Percentiles rank a stretch among this genome's conserved stretches.
These are phyloP conservation scores for Tetraodon nigroviridis DNA, from an alignment of 2,113 vertebrate species.

Conservation along the genomic window DNA sequence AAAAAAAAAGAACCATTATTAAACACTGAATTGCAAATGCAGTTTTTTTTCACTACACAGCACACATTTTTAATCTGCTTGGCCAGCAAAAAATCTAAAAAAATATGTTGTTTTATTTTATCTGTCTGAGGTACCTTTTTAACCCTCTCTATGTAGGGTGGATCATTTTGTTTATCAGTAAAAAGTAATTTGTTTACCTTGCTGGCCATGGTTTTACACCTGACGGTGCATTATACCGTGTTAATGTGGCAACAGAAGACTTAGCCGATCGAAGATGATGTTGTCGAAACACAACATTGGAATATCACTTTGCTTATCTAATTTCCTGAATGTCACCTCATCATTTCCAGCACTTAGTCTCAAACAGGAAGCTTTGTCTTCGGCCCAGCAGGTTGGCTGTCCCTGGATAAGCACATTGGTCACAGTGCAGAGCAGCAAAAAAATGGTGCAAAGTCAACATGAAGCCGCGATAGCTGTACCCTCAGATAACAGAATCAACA, in stretches of 20 bases:
- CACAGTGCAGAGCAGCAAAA: constrained; percentile 27
- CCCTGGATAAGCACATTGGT: constrained; percentile 42
- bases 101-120: no score
- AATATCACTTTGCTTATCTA: constrained; percentile 39
- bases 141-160: no score
- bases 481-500: constrained; percentile 23
- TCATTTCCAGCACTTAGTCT: constrained; percentile 16
- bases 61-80: no score
- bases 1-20: background rate
- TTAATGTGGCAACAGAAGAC: constrained; percentile 6
- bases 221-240: background rate
- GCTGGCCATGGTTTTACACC: background rate
- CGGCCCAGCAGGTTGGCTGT: constrained; percentile 41
- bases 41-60: no score
- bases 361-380: constrained; percentile 45
- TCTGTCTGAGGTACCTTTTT: no score
- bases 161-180: no score
- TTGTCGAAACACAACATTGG: constrained; percentile 5
- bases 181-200: background rate
- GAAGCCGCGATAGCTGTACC: constrained; percentile 12
- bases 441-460: constrained; percentile 40
- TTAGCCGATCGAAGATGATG: background rate
- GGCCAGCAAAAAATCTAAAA: no score
- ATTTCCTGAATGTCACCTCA: constrained; percentile 38
- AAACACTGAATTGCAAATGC: background rate